Base-by-base conservation (phyloP, 1,140 invertebrate genomes). In the Trinorchestia longiramus region DNA sequence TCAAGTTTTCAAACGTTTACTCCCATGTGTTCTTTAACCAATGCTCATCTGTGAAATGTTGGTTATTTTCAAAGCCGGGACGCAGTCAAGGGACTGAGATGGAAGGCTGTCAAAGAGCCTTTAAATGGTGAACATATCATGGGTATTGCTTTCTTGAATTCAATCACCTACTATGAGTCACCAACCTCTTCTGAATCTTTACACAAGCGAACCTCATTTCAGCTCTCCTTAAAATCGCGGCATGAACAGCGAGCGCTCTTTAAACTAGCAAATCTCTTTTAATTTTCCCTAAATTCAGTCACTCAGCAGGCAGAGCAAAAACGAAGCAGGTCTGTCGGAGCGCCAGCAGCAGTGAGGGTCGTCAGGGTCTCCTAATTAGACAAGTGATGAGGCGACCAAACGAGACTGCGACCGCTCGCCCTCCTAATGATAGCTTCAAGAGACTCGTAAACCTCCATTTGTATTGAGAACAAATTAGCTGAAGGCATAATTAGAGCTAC, bases 371-470 rank as follows among this genome's bases (percentile, higher is more conserved):
- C 44, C 92, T 94, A 94, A 94, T 94, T 94, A 45, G 92, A 94
- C 92, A 94, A 94, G 92, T 94, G 92, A 94, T 94, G 92, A 94
- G 92, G 36, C 44, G 43, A 94, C 92, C 92, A 94, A 94, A 94
- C 92, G 92, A 94, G 92, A 19, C 44, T 40, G 92, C 40, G 43
- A 43, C 41, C 92, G 44, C 92, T 94, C 44, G 43, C 92, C 44
- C 43, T 45, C 41, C 92, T 94, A 94, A 94, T 94, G 92, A 94
- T 94, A 94, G 92, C 92, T 94, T 94, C 92, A 94, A 94, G 92
- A 94, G 92, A 45, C 92, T 94, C 92, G 92, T 94, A 94, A 94
- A 94, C 92, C 92, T 94, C 92, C 92, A 94, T 94, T 94, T 94
- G 92, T 94, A 94, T 94, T 94, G 92, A 45, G 92, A 94, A 94